Percentiles rank a stretch among this genome's conserved stretches.
phyloP scores from a whole-genome alignment of 1,140 invertebrate species.

The Drosophila pseudoananassae region DNA sequence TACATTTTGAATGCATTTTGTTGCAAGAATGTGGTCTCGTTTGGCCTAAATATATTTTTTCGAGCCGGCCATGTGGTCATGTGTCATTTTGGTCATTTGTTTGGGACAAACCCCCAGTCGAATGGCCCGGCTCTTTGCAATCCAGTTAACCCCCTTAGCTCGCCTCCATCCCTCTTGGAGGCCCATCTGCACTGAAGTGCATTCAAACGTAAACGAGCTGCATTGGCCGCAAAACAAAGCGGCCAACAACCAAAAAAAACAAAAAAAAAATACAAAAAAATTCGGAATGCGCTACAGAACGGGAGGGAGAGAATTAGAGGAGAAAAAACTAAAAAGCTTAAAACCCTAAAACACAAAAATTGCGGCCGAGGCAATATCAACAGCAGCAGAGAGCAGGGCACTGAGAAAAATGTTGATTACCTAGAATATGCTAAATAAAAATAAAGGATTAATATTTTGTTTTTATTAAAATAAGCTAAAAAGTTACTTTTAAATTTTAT shows the following conservation, averaged over 20 bases:
- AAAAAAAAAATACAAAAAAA: neutral
- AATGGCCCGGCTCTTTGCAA: constrained; percentile 29
- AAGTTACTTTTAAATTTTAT: neutral
- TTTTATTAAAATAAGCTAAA: too few relatives aligned
- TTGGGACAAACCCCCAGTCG: constrained; percentile 65
- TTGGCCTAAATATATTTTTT: constrained; percentile 52
- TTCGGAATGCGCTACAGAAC: constrained; percentile 7
- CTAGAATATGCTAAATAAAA: too few relatives aligned
- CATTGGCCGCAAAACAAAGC: constrained; percentile 53
- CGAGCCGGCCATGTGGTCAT: constrained; percentile 43
- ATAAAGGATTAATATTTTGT: too few relatives aligned
- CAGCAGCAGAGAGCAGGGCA: constrained; percentile 25
- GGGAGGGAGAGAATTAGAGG: constrained; percentile 2
- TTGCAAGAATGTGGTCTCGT: constrained; percentile 15
- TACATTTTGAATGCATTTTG: neutral
- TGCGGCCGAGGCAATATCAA: constrained; percentile 68
- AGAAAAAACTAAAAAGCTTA: constrained; percentile 60
- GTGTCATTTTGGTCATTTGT: constrained; percentile 82
- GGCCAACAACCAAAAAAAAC: constrained; percentile 32
- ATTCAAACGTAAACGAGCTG: constrained; percentile 65
- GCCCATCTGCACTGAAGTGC: constrained; percentile 57
- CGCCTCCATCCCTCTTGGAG: neutral
- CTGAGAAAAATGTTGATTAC: neutral
- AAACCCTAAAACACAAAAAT: constrained; percentile 81
- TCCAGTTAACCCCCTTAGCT: constrained; percentile 8